Evolutionary conservation across 1,140 invertebrate species (phyloP).

Genomic region (Drosophila kurseongensis): DNA sequence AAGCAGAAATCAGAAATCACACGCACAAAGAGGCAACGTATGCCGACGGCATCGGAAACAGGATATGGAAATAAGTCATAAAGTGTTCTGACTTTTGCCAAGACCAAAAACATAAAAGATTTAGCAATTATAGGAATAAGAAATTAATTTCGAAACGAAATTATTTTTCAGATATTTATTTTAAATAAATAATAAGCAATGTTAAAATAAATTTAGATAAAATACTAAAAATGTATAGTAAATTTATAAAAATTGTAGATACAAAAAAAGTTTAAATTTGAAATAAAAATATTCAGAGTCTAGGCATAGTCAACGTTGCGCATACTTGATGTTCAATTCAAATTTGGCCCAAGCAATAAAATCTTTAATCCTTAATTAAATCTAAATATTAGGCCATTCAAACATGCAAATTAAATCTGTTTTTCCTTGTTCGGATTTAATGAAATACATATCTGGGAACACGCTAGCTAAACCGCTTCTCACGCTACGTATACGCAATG

Average conservation of each 20-base stretch:
- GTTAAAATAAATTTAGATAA: too few species aligned
- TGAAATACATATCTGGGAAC: conserved; percentile 19
- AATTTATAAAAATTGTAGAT: not conserved
- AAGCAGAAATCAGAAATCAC: conserved; percentile 44
- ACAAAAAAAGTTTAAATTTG: not conserved
- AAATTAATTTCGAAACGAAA: not conserved
- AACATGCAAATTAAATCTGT: not conserved
- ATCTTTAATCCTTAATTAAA: not conserved
- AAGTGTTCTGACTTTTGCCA: conserved; percentile 22
- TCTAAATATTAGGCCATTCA: too few species aligned
- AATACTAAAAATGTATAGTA: not conserved
- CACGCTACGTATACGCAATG: conserved; percentile 70
- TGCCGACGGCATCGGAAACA: conserved; percentile 9
- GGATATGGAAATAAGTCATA: conserved; percentile 10
- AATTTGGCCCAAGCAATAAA: not conserved
- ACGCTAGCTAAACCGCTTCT: conserved; percentile 28
- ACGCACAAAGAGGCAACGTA: conserved; percentile 1
- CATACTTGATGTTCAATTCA: not conserved
- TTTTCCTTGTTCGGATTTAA: not conserved
- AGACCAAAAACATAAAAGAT: not conserved
- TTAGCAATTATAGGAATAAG: not conserved
- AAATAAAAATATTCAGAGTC: too few species aligned
- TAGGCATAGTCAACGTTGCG: not conserved
- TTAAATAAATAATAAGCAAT: too few species aligned
- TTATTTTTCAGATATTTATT: too few species aligned